Base-by-base conservation (phyloP, 2,113 vertebrate species). In the Poeciliopsis turrubarensis region DNA sequence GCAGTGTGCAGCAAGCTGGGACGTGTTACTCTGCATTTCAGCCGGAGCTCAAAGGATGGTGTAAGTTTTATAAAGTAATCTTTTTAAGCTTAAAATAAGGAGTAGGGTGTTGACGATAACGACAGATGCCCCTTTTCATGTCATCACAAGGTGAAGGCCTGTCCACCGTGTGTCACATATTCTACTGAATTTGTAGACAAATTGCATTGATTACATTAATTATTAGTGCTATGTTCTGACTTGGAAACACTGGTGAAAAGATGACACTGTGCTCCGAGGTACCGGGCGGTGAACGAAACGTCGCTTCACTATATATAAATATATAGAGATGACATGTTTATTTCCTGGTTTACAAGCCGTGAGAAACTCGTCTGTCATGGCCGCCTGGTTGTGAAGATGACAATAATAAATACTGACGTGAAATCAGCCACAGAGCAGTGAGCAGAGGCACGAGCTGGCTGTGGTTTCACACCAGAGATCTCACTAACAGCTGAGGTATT, bases 391-490 rank as follows among this genome's bases (percentile, higher is more conserved):
- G 60, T 60, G 61, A 73, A 65, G 78, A 68, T 41, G 81, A 84
- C 72, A 80, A 63, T 79, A 67, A 89, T 80, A 81, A 79, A 78
- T 64, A 51, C 22, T 75, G 87, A 87, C 65, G 39, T 73, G 68
- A 74, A 72, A 74, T 80, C 77, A 70, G 77, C 74, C 63, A 65
- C 47, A 68, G 74, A 80, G 70, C 78, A 72, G 79, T 12, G 60
- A 75, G 68, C 64, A 61, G 83, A 80, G 22, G 72, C 77, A 70
- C 70, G 80, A 82, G 77, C 77, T 78, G 86, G 89, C 85, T 87
- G 90, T 22, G 73, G 88, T 89, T 90, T 89, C 81, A 89, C 85
- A 80, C 73, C 62, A 30, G 68, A 84, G 63, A 61, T n/a, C 76
- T 78, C 27, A 25, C 79, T 76, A 81, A 75, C 80, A 80, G 78